Evolutionary conservation across 2,888 invertebrate genomes (phyloP), one percentile per base, ranked within the genome.

Genomic region (Eugnorisma glareosa): DNA sequence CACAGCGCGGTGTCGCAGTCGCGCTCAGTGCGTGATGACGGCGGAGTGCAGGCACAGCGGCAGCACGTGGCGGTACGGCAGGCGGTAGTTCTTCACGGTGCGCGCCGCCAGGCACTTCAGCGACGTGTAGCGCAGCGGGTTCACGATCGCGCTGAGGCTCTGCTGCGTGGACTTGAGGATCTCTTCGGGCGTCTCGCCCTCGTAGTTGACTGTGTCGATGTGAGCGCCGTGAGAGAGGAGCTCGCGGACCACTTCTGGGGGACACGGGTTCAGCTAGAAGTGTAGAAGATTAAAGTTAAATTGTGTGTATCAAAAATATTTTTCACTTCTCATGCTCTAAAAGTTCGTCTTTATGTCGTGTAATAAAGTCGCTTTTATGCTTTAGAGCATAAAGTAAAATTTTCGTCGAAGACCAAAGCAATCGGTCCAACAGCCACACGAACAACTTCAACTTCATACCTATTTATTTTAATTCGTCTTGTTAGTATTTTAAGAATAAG

Each of bases 61-160:
- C 43, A 97, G 96, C 8, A 94, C 93, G 75, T 97, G 97, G 75
- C 96, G 95, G 93, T 98, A 98, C 1, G 97, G 97, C 77, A 98
- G 97, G 87, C 97, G 96, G 93, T 98, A 97, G 93, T 97, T 97
- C 92, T 97, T 97, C 75, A 99, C 98, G 8, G 98, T 98, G 85
- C 98, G 97, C 21, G 99, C 99, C 24, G 99, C 98, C 79, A 99
- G 97, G 93, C 99, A 99, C 91, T 98, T 98, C 86, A 99, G 97
- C 79, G 98, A 97, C 67, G 98, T 98, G 94, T 98, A 98, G 85
- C 97, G 97, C 68, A 98, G 96, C 13, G 98, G 98, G 94, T 98
- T 98, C 66, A 98, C 97, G 84, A 98, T 97, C 88, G 98, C 96
- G 85, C 97, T 97, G 73, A 98, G 96, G 83, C 95, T 96, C 90